Evolutionary conservation across 64 coral and sea anemone genomes (phyloP).

Genomic region (Montipora cactus): DNA sequence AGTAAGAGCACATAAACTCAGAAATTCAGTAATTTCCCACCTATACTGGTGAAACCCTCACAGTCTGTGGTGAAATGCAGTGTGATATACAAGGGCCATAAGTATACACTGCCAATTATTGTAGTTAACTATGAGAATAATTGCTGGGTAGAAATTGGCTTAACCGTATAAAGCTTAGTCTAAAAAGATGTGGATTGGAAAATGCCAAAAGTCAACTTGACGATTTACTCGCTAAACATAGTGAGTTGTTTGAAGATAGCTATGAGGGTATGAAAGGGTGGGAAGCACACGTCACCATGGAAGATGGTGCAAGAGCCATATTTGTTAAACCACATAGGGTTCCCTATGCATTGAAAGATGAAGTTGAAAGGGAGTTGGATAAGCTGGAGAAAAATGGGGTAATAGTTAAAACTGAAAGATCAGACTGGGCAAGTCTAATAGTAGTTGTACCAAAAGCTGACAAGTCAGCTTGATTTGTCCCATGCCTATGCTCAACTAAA

Average conservation of each 20-base stretch:
- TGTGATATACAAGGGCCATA: constrained; percentile 60
- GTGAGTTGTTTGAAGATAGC: constrained; percentile 51
- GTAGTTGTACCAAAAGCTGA: constrained; percentile 70
- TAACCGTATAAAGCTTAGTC: constrained; percentile 44
- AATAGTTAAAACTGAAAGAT: constrained; percentile 55
- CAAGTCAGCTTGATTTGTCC: constrained; percentile 61
- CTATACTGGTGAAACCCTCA: constrained; percentile 65
- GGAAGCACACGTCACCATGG: constrained; percentile 65
- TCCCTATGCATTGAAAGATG: constrained; percentile 69
- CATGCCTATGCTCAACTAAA: constrained; percentile 62
- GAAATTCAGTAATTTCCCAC: constrained; percentile 58
- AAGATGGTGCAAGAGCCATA: constrained; percentile 26
- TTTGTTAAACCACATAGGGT: constrained; percentile 48
- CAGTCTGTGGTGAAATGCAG: constrained; percentile 68
- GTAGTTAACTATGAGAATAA: constrained; percentile 59
- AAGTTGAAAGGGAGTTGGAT: constrained; percentile 57
- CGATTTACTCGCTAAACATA: constrained; percentile 5
- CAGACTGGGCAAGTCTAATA: constrained; percentile 48
- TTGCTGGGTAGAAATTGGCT: constrained; percentile 69
- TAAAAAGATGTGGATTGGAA: not conserved
- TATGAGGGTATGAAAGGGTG: constrained; percentile 61
- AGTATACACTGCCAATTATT: constrained; percentile 50
- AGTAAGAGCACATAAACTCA: constrained; percentile 58
- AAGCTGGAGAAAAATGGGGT: constrained; percentile 67
- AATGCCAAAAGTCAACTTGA: constrained; percentile 34